Evolutionary conservation across 1,140 invertebrate species (phyloP).

Genomic region (Drosophila melanica): DNA sequence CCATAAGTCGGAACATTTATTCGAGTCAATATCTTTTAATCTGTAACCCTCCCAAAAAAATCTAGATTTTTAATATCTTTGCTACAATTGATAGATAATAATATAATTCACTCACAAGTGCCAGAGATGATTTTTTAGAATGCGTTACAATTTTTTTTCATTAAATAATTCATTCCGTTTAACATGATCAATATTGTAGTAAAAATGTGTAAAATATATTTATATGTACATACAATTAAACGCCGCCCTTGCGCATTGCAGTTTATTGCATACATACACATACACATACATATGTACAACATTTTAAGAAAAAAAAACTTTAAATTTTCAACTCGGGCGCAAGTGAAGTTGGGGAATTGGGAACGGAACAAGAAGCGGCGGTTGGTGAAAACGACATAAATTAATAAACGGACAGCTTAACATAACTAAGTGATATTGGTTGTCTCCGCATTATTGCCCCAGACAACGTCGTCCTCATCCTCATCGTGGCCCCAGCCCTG

Average conservation of each 20-base stretch:
- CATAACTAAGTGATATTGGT: conserved; percentile 10
- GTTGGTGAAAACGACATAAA: background rate
- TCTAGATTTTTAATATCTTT: background rate
- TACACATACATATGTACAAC: conserved; percentile 2
- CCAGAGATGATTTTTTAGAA: background rate
- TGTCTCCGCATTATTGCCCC: conserved; percentile 33
- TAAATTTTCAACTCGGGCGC: background rate
- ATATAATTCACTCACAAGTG: background rate
- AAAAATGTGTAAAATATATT: conserved; percentile 5
- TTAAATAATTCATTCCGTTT: background rate
- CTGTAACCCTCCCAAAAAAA: no score
- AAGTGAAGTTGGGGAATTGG: background rate
- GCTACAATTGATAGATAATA: background rate
- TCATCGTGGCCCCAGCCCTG: conserved; percentile 72
- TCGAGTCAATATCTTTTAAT: no score
- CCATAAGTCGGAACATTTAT: no score
- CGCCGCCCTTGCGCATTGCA: conserved; percentile 17
- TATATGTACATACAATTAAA: conserved; percentile 25
- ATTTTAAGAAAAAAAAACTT: background rate
- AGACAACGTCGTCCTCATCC: conserved; percentile 57
- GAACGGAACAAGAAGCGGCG: conserved; percentile 17
- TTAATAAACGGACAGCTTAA: background rate
- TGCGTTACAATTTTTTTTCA: background rate
- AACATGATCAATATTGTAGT: background rate
- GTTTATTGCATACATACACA: conserved; percentile 27